These are phyloP conservation scores for Hippotragus niger DNA, from an alignment of 2,113 vertebrate genomes.

Conservation along the genomic window DNA sequence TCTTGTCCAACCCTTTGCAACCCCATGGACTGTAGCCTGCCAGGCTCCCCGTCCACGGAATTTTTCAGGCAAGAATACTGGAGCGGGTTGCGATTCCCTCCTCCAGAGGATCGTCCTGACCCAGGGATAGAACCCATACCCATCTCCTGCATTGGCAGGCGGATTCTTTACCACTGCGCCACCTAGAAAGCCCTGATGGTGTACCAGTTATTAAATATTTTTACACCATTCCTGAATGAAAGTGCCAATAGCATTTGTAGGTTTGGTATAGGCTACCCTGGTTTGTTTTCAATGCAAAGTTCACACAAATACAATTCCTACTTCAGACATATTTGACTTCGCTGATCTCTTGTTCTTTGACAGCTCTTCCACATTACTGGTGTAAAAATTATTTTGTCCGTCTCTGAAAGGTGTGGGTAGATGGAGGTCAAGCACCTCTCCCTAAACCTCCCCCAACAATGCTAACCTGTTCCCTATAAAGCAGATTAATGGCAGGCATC, in stretches of 20 bases:
- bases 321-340: background rate
- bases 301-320: background rate
- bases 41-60: background rate
- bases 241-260: background rate
- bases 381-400: background rate
- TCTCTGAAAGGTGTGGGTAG: background rate
- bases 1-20: background rate
- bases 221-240: background rate
- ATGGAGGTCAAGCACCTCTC: background rate
- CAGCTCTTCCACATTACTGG: background rate
- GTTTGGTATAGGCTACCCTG: background rate
- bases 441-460: background rate
- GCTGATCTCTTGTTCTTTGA: background rate
- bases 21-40: background rate
- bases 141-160: background rate
- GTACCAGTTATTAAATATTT: background rate
- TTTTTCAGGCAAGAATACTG: background rate
- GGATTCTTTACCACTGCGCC: background rate
- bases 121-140: background rate
- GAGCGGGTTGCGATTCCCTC: background rate
- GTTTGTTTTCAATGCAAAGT: background rate
- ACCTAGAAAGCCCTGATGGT: background rate
- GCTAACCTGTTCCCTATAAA: background rate
- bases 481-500: background rate
- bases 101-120: accelerated